Conservation (phyloP, 2,113 vertebrate genomes). For the Notechis scutatus region DNA sequence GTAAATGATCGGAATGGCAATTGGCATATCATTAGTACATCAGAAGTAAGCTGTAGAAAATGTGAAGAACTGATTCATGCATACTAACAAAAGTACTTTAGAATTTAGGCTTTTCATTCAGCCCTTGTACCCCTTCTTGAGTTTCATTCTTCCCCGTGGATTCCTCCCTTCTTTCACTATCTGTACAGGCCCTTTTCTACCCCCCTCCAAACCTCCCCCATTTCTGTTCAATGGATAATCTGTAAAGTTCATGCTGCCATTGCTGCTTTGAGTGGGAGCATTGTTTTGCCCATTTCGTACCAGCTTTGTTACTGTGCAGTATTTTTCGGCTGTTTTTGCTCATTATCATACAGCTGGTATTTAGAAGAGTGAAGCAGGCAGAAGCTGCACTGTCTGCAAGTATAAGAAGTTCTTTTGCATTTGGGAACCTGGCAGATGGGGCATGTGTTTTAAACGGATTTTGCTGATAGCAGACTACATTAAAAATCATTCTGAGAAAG, state of each 20-base stretch:
- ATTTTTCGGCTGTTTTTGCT: constrained; percentile 85
- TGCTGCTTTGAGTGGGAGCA: constrained; percentile 81
- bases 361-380: constrained; percentile 80
- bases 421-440: constrained; percentile 87
- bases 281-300: constrained; percentile 80
- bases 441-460: constrained; percentile 83
- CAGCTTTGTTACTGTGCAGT: constrained; percentile 83
- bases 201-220: constrained; percentile 51
- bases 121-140: constrained; percentile 48
- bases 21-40: constrained; percentile 54
- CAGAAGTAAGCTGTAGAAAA: constrained; percentile 58
- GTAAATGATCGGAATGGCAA: constrained; percentile 54
- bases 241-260: constrained; percentile 85
- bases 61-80: constrained; percentile 55
- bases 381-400: constrained; percentile 76
- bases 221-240: constrained; percentile 83
- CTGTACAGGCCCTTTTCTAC: constrained; percentile 49
- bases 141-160: neutral
- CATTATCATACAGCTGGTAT: constrained; percentile 99
- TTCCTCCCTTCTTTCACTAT: constrained; percentile 51
- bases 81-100: constrained; percentile 62
- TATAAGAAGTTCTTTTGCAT: constrained; percentile 79
- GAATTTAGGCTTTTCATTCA: constrained; percentile 56
- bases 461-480: constrained; percentile 79
- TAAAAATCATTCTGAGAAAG: constrained; percentile 82